phyloP scores from a whole-genome alignment of 2,113 vertebrate genomes.

The Eidolon helvum region DNA sequence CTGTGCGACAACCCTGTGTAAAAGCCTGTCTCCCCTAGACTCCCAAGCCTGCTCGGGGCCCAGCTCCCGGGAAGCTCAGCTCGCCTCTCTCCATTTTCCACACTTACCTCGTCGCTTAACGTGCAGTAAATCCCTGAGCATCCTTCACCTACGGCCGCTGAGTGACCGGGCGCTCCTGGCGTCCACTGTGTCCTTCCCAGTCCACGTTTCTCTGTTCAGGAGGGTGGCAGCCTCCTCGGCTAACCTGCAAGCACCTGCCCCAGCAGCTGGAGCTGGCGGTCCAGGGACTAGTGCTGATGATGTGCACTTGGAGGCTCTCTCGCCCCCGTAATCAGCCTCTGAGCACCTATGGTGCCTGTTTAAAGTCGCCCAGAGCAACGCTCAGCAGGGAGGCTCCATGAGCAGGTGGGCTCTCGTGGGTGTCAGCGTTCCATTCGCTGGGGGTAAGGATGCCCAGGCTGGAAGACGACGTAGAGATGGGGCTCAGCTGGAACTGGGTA shows the following conservation, averaged over 20 bases:
- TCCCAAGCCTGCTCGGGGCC: not conserved
- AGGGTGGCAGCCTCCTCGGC: not conserved
- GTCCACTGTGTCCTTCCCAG: not conserved
- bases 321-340: rapidly evolving
- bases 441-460: not conserved
- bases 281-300: not conserved
- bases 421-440: not conserved
- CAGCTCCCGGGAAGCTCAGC: not conserved
- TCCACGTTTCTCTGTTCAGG: not conserved
- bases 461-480: not conserved
- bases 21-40: not conserved
- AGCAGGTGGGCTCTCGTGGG: not conserved
- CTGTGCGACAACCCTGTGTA: not conserved
- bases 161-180: not conserved
- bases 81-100: not conserved
- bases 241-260: not conserved
- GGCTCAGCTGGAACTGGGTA: not conserved
- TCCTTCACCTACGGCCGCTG: not conserved
- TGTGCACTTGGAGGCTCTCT: too few relatives aligned
- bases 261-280: not conserved
- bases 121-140: not conserved
- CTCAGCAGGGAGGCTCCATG: not conserved
- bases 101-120: too few relatives aligned
- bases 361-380: not conserved
- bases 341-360: not conserved